Evolutionary conservation across 92 coral and sea anemone genomes (phyloP), one percentile per base, ranked within the genome.

Genomic region (Siderastrea radians): DNA sequence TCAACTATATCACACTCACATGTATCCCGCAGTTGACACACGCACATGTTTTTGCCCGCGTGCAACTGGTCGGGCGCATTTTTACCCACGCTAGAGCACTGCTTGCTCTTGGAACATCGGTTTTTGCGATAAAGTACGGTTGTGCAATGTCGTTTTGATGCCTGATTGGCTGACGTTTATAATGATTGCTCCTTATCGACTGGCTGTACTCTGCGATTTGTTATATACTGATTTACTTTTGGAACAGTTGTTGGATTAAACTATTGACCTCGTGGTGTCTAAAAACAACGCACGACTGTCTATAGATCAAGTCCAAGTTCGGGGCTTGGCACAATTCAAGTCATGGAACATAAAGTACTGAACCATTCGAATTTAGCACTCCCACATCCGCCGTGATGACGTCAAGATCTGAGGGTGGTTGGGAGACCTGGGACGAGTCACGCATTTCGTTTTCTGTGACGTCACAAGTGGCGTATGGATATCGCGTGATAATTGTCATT

Each of bases 251-350:
- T 13, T 48, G 15, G 38, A 71, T 49, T 65, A 6, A 52, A 80
- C 75, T 52, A 66, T 49, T 52, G 84, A 67, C 84, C 84, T 80
- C 75, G 84, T 51, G 64, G 84, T 52, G 12, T 80, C 6, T 14
- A 48, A 67, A 26, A 67, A 46, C 47, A 49, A 79, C 64, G 13
- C 84, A 80, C 84, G 84, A 80, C 84, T 80, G 84, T 67, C 75
- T 2, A 15, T 4, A 46, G 73, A 11, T 8, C 43, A 14, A 44
- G 73, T 68, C 45, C 14, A 67, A 67, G 49, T 38, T 67, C 72
- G 49, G 3, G 74, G 1, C n/a, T 26, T 47, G 2, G 53, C 74
- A 47, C 49, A 46, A 12, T 67, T 71, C 53, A 15, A 15, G 57
- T 49, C 75, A 71, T 71, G 75, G 15, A 71, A 71, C 55, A 46